Evolutionary conservation across 64 coral and sea anemone genomes (phyloP).

Genomic region (Actinia equina): DNA sequence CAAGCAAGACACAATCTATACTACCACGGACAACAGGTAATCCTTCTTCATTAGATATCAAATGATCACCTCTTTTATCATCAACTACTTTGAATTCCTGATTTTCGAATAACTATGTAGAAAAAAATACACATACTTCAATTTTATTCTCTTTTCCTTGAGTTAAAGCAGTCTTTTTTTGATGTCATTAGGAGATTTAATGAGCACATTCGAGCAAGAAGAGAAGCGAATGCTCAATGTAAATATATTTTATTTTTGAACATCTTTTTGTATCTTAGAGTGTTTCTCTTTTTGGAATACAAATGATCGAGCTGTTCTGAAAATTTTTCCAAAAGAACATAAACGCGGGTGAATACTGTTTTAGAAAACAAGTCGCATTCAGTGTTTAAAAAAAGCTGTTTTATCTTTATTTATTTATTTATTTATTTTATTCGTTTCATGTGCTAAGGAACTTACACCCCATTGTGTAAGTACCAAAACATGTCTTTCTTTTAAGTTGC

Average conservation of each 20-base stretch:
- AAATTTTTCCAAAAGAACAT: background rate
- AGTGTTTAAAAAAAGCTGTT: background rate
- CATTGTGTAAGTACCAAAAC: too few species aligned
- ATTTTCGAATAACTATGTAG: background rate
- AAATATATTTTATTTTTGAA: background rate
- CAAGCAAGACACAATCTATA: conserved; percentile 42
- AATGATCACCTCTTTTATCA: background rate
- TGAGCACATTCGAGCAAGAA: background rate
- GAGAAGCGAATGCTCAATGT: background rate
- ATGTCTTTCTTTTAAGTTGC: too few species aligned
- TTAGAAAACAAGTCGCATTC: too few species aligned
- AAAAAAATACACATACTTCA: background rate
- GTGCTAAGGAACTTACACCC: too few species aligned
- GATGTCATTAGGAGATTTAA: background rate
- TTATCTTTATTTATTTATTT: background rate
- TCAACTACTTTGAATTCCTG: background rate
- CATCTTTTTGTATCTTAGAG: background rate
- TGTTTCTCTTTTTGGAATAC: too few species aligned
- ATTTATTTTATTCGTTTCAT: background rate
- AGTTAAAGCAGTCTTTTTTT: background rate
- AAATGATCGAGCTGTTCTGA: background rate
- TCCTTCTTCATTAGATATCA: background rate
- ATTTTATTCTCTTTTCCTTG: background rate
- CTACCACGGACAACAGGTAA: conserved; percentile 69
- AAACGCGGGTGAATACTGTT: too few species aligned